Evolutionary conservation across 2,113 vertebrate species (phyloP).

Genomic region (Elaphurus davidianus): DNA sequence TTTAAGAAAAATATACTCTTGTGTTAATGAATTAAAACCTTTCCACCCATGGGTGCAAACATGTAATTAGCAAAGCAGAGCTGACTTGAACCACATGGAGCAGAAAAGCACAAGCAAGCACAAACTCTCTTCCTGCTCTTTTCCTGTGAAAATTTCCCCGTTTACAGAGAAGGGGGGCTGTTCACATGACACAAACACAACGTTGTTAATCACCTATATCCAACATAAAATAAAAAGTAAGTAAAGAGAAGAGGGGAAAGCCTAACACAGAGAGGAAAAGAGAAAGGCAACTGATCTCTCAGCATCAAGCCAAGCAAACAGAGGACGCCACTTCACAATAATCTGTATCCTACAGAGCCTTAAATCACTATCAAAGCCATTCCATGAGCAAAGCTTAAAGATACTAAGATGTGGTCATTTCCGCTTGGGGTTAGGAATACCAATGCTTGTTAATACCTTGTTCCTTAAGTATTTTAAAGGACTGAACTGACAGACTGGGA

Average conservation of each 20-base stretch:
- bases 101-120: not conserved
- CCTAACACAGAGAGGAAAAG: not conserved
- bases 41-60: conserved; percentile 61
- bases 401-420: not conserved
- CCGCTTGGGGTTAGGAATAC: not conserved
- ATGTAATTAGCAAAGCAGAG: conserved; percentile 67
- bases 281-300: not conserved
- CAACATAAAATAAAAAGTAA: not conserved
- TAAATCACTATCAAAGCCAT: not conserved
- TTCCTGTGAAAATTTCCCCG: not conserved
- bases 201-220: not conserved
- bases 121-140: not conserved
- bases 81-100: conserved; percentile 28
- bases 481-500: not conserved
- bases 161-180: not conserved
- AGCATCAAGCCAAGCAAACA: not conserved
- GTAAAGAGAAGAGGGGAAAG: not conserved
- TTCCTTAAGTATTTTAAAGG: not conserved
- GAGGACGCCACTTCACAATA: not conserved
- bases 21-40: conserved; percentile 71
- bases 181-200: not conserved
- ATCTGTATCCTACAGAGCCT: not conserved
- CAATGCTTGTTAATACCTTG: not conserved
- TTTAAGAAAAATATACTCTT: conserved; percentile 49
- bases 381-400: not conserved